Evolutionary conservation across 2,113 vertebrate species (phyloP), one percentile per base, ranked within the genome.

Genomic region (Myxocyprinus asiaticus): DNA sequence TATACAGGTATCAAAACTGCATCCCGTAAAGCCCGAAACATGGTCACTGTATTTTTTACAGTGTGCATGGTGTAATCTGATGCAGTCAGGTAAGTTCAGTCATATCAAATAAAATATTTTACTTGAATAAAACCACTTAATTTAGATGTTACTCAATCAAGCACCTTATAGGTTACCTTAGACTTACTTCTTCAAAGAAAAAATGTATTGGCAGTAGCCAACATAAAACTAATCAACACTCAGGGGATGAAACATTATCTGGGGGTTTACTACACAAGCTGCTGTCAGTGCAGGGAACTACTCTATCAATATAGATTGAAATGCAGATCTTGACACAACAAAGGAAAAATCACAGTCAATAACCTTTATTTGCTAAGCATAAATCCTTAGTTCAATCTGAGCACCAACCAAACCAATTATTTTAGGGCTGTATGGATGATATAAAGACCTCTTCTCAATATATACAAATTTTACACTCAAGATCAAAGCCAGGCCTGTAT

Each of bases 401-500:
- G 44, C 0, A 1, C 4, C 56, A 59, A 59, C 43, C 69, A 59
- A 72, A 43, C 9, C 9, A 72, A 59, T 50, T 74, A 22, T 62
- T 22, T 2, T 12, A 9, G n/a, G 51, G 15, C 33, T 70, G 51
- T 56, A 14, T 43, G 17, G 56, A 62, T 15, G 22, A 14, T 10
- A 22, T 50, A n/a, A 4, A 58, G 55, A 58, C 5, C 55, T n/a
- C 45, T 50, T 61, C 62, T 63, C 45, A 62, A 44, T 14, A 14
- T 14, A 50, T 7, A 50, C 6, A 42, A 48, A 33, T 74, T 10
- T 74, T 11, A 33, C 8, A n/a, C 7, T 74, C 71, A 74, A 74
- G 45, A 56, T 50, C 71, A 74, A 74, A 74, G 44, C 58, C 15
- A 47, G 70, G 55, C 70, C 55, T 7, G 9, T 17, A 43, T 72